Evolutionary conservation across 1,140 invertebrate genomes (phyloP), one percentile per base, ranked within the genome.

Genomic region (Nymphalis io): DNA sequence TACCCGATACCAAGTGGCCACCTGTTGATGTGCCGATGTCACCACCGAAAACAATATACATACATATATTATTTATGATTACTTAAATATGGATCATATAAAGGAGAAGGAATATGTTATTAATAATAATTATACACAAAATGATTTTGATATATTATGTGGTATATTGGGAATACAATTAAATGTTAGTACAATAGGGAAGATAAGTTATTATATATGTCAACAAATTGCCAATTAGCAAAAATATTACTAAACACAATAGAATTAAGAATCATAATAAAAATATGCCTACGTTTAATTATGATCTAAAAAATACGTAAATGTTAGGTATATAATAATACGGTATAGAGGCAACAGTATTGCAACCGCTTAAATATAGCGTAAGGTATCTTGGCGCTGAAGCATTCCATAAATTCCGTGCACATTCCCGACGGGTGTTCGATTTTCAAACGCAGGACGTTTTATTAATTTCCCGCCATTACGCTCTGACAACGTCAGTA

Each of bases 1-100:
- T 96, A 96, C 95, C 95, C 95, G 94, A 93, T 94, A 96, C 95
- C 95, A 96, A 92, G 94, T 94, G 92, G 95, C 95, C 93, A 96
- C 95, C 95, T 96, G 93, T 85, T 87, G 75, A 83, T 80, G 59
- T 60, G 76, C 76, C 80, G 81, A 74, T 81, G 79, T 78, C 85
- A 80, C 80, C 86, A 89, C 88, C 87, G 85, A 88, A 90, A 89
- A 89, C 86, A 89, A 90, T 88, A 89, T 84, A 85, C 82, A 82
- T 83, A 85, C 79, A 84, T 85, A 87, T 80, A 82, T 85, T 84
- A 84, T 70, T 77, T 58, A 71, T 69, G 69, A 70, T 71, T 66
- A 71, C 69, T 44, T 71, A 71, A 60, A 70, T 74, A 72, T 46
- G 13, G 21, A 60, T 55, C 16, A 57, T 18, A 53, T 40, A 59